phyloP scores from a whole-genome alignment of 2,113 vertebrate genomes.

The Cyprinodon tularosa region DNA sequence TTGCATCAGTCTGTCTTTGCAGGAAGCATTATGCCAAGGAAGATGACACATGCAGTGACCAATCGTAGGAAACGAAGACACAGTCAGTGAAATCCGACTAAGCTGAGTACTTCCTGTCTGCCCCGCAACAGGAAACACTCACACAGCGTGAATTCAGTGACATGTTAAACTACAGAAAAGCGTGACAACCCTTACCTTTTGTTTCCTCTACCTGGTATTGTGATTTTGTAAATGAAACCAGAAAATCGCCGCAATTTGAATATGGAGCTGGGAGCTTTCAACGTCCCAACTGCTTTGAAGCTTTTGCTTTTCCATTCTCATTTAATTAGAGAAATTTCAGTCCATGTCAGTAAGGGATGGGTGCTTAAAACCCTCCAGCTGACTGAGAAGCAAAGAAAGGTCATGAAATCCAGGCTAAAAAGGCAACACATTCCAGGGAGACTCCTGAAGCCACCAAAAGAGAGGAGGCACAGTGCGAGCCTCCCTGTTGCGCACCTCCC shows the following conservation, averaged over 20 bases:
- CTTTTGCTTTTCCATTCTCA: slow-evolving; percentile 45
- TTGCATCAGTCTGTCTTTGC: slow-evolving; percentile 14
- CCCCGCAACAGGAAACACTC: slow-evolving; percentile 78
- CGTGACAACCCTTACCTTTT: slow-evolving; percentile 50
- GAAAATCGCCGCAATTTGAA: background rate
- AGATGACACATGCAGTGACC: slow-evolving; percentile 53
- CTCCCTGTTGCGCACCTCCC: slow-evolving; percentile 61
- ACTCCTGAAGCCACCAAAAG: slow-evolving; percentile 37
- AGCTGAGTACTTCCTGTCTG: slow-evolving; percentile 77
- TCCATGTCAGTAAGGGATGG: slow-evolving; percentile 15
- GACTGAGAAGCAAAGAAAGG: slow-evolving; percentile 9
- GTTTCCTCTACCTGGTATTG: slow-evolving; percentile 1
- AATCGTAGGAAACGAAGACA: slow-evolving; percentile 46
- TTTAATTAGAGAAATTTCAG: slow-evolving; percentile 25
- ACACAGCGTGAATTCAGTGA: slow-evolving; percentile 62
- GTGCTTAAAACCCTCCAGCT: slow-evolving; percentile 19
- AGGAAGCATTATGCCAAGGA: slow-evolving; percentile 56
- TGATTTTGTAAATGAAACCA: background rate
- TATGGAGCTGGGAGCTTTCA: background rate
- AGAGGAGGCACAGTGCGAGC: slow-evolving; percentile 41
- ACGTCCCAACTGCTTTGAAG: slow-evolving; percentile 1
- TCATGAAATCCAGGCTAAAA: slow-evolving; percentile 34
- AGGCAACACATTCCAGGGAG: slow-evolving; percentile 33
- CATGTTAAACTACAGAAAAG: slow-evolving; percentile 37
- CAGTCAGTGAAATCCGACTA: slow-evolving; percentile 61